Evolutionary conservation across 2,888 invertebrate genomes (phyloP), one percentile per base, ranked within the genome.

Genomic region (Eristalinus sepulchralis): DNA sequence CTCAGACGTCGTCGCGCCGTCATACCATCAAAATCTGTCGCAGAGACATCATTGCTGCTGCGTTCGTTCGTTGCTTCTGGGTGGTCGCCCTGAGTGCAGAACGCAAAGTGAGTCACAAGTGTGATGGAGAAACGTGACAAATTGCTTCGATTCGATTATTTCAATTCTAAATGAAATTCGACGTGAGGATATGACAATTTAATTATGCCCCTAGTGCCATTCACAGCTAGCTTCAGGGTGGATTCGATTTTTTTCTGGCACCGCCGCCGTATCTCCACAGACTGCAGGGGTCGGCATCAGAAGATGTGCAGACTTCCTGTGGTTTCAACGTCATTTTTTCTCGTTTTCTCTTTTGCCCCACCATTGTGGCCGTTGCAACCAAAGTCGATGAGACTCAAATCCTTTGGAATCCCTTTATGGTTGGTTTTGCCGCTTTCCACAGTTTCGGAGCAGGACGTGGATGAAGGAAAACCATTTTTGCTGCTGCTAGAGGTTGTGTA

Each of bases 101-200:
- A 67, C n/a, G 68, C 59, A 71, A 55, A 72, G n/a, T 22, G 20
- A n/a, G 39, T 68, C n/a, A 1, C 36, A 77, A 82, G 85, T 85
- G 85, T 78, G 72, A 78, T n/a, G 82, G 72, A 73, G 73, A 63
- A 77, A 85, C 82, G 85, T 85, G 85, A 85, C 82, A 85, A 81
- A 81, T 85, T 68, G 47, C 68, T 68, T 47, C 63, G 82, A 85
- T 85, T 82, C 85, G 85, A 85, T 85, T 85, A 85, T 85, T 77
- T 82, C 82, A 85, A 82, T 85, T 85, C 5, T 85, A 55, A 59
- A 36, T 77, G 85, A 85, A 82, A 82, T 82, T 78, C 72, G 55
- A 85, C 77, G 82, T 73, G 77, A 82, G 77, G 77, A 85, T 82
- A 82, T 85, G 85, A 73, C 82, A 82, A 82, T 82, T 82, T 82